A percentile compares a stretch with the other conserved stretches of the same genome.
These are phyloP conservation scores for Eurypyga helias DNA, from an alignment of 2,113 vertebrate genomes.

Conservation along the genomic window DNA sequence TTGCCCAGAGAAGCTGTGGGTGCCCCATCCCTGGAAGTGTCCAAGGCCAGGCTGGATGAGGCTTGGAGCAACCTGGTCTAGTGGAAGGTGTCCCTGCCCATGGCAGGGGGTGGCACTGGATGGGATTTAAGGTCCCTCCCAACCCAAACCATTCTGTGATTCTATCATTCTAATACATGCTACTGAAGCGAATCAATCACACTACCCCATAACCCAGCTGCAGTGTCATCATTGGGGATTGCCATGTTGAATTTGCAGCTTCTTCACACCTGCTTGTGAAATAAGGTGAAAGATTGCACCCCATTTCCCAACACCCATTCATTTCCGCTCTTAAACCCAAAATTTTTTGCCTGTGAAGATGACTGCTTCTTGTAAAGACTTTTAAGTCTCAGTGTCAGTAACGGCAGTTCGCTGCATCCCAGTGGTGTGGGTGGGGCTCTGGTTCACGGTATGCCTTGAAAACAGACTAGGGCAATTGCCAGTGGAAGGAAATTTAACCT, in stretches of 20 bases:
- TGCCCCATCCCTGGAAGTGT: no score
- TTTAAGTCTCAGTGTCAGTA: rapidly evolving
- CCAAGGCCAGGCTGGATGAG: no score
- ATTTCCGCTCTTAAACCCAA: rapidly evolving
- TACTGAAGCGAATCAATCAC: neutral
- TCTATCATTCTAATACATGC: neutral
- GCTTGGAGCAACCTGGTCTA: no score
- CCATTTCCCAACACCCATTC: neutral
- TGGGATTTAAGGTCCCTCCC: no score
- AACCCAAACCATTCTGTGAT: no score
- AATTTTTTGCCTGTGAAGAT: neutral
- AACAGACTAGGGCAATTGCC: neutral
- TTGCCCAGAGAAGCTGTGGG: no score
- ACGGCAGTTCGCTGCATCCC: neutral
- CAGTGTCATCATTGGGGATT: neutral
- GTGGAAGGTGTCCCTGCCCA: no score
- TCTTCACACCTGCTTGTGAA: neutral
- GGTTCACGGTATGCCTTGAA: neutral
- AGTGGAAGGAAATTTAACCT: neutral
- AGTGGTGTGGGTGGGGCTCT: neutral
- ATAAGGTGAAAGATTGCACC: neutral
- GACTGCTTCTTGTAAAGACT: neutral
- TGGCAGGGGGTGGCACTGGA: no score
- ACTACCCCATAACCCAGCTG: neutral
- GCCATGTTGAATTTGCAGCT: neutral